Evolutionary conservation across 2,888 invertebrate genomes (phyloP).

Genomic region (Synanthedon myopaeformis): DNA sequence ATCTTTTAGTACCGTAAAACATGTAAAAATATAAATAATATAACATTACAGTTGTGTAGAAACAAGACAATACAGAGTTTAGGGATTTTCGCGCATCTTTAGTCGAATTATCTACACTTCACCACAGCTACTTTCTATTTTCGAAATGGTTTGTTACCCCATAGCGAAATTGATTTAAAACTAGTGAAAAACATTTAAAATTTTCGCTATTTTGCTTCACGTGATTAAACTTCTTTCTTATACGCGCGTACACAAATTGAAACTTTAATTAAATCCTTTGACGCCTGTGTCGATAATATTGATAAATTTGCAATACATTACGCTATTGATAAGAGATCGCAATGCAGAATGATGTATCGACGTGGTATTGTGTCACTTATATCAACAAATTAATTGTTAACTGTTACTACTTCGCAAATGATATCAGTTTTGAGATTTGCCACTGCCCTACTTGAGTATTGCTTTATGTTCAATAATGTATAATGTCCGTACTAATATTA

Average conservation of each 20-base stretch:
- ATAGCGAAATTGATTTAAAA: too few species aligned
- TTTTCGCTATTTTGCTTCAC: not conserved
- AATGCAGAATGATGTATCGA: conserved; percentile 17
- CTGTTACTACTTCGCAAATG: not conserved
- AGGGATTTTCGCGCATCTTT: too few species aligned
- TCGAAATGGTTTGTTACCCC: too few species aligned
- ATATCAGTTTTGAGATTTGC: not conserved
- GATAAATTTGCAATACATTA: conserved; percentile 14
- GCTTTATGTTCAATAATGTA: too few species aligned
- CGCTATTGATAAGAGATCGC: conserved; percentile 13
- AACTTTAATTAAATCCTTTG: not conserved
- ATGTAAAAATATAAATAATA: too few species aligned
- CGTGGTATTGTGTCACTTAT: conserved; percentile 11
- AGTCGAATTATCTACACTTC: too few species aligned
- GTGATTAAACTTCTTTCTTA: not conserved
- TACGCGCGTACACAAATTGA: not conserved
- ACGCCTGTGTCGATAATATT: not conserved
- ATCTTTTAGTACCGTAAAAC: too few species aligned
- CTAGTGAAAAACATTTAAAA: too few species aligned
- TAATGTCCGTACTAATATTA: too few species aligned
- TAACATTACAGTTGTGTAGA: too few species aligned
- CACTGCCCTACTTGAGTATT: not conserved
- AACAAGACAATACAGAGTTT: too few species aligned
- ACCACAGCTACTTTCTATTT: too few species aligned
- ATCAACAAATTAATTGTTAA: not conserved